A percentile compares a stretch with the other conserved stretches of the same genome.
These are phyloP conservation scores for Caerostris darwini DNA, from an alignment of 1,140 invertebrate species.

Conservation along the genomic window DNA sequence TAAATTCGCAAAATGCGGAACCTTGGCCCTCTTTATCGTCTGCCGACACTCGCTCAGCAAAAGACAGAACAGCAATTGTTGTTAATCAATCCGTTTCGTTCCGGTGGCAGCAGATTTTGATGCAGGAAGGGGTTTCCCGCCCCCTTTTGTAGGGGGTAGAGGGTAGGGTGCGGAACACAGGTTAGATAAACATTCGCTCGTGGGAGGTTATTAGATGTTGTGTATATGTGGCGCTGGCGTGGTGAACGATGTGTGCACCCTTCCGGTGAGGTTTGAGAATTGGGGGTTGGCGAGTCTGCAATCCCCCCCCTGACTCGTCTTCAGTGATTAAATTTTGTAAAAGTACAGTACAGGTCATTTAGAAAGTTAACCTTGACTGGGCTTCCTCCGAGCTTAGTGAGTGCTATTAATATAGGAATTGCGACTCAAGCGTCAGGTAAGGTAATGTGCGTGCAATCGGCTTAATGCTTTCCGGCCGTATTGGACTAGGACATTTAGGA, in stretches of 20 bases:
- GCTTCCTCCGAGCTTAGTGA: background rate
- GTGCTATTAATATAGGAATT: background rate
- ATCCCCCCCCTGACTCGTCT: background rate
- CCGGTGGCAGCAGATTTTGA: constrained; percentile 12
- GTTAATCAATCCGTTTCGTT: constrained; percentile 48
- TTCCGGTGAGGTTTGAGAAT: background rate
- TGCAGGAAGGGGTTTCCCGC: background rate
- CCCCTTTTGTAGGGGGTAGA: background rate
- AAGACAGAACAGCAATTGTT: constrained; percentile 39
- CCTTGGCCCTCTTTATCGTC: constrained; percentile 29
- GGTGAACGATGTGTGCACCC: background rate
- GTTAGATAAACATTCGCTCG: constrained; percentile 31
- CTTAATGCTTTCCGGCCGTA: background rate
- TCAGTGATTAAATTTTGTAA: constrained; percentile 29
- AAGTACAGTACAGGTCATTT: background rate
- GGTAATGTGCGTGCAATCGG: background rate
- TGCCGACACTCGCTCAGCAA: constrained; percentile 46
- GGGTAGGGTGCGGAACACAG: background rate
- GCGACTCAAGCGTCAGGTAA: background rate
- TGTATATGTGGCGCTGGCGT: background rate
- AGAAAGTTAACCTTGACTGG: constrained; percentile 3
- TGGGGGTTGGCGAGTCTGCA: background rate
- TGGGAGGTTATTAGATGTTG: constrained; percentile 19
- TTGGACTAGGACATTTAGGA: background rate
- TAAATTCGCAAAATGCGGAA: constrained; percentile 16